These are phyloP conservation scores for Pogonus chalceus DNA, from an alignment of 1,140 invertebrate genomes.

Conservation along the genomic window DNA sequence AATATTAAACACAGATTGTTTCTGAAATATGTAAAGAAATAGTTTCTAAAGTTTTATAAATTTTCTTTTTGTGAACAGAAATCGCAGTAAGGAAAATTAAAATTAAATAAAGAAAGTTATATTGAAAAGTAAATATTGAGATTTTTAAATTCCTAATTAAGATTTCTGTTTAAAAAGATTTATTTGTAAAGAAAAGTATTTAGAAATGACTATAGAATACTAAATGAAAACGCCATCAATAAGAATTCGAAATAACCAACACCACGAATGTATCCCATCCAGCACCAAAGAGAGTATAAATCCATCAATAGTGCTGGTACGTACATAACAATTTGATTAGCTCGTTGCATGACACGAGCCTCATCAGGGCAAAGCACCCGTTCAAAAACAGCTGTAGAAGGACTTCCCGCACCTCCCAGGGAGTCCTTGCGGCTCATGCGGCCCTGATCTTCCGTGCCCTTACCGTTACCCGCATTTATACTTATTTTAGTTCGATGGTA, in stretches of 20 bases:
- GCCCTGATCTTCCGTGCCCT: neutral
- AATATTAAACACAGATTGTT: no score
- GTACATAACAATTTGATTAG: constrained; percentile 78
- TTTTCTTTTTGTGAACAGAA: no score
- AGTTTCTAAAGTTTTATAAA: no score
- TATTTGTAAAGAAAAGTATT: neutral
- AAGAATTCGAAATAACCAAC: neutral
- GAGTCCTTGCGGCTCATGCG: constrained; percentile 22
- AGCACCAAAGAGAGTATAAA: neutral
- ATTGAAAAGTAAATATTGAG: no score
- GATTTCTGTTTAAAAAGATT: neutral
- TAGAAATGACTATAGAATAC: no score
- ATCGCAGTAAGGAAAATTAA: no score
- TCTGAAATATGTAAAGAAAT: no score
- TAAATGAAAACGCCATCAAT: no score
- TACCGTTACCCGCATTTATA: constrained; percentile 6
- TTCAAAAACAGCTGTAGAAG: constrained; percentile 35
- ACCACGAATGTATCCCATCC: neutral
- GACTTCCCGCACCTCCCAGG: constrained; percentile 10
- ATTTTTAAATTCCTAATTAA: no score
- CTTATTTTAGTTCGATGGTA: constrained; percentile 12
- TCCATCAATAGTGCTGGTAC: constrained; percentile 32
- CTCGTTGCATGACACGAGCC: constrained; percentile 67
- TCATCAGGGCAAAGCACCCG: constrained; percentile 55
- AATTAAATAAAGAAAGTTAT: no score